Base-by-base conservation (phyloP, 2,888 invertebrate species). In the Eupithecia centaureata region DNA sequence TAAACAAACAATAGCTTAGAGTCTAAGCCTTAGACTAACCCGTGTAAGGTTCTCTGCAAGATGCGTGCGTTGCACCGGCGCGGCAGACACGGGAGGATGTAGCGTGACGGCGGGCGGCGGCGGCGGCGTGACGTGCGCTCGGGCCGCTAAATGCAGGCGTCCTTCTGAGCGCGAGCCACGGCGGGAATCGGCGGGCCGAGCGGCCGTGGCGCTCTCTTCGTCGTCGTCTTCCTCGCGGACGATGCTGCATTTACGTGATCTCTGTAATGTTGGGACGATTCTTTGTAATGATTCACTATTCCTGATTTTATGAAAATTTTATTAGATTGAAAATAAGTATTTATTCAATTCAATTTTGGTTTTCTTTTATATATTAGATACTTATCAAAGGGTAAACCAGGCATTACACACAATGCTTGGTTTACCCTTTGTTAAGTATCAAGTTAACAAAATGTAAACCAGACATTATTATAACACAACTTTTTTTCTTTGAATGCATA, bases 171-270 rank as follows among this genome's bases (percentile, higher is more conserved):
- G 95, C 54, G 97, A 96, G 64, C 97, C 97, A 25, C 97, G 94
- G 13, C 92, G 86, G 69, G 87, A 82, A 76, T 88, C 77, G 94
- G 91, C 59, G 94, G 95, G 69, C 94, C 96, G 67, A 94, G 93
- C 68, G 93, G 94, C 76, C 76, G 94, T 94, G 83, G 52, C 94
- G 86, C 72, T 94, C 77, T 97, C 97, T 81, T 98, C 98, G 82
- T 97, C 96, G 81, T 98, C 98, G 78, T 98, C 98, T 85, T 98
- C 98, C 83, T 97, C 97, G 78, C 97, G 96, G 27, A 98, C 98
- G 79, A 98, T 97, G 82, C 97, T 97, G 91, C 98, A 98, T 84
- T 98, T 98, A 61, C 98, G 95, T 28, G 95, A 95, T 61, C 97
- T 94, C 94, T 95, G 60, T 33, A 38, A 56, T 54, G 28, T 15